A percentile compares a stretch with the other conserved stretches of the same genome.
These are phyloP conservation scores for Cavia porcellus DNA, from an alignment of 2,113 vertebrate species.

Conservation along the genomic window DNA sequence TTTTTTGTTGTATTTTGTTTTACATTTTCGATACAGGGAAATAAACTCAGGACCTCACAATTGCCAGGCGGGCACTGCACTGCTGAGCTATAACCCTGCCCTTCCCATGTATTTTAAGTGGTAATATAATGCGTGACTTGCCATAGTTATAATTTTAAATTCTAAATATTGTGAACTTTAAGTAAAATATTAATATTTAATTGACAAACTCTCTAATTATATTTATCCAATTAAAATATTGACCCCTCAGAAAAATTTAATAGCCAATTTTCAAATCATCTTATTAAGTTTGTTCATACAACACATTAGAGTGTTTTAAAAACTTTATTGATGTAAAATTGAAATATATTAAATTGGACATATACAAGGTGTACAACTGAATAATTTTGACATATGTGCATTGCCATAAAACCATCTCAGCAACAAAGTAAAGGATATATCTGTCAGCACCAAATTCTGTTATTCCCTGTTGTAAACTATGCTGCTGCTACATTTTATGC, in stretches of 20 bases:
- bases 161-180: background rate
- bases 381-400: background rate
- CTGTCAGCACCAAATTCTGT: background rate
- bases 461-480: background rate
- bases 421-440: background rate
- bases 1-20: no score
- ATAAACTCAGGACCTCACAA: no score
- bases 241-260: background rate
- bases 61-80: no score
- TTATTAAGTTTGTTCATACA: background rate
- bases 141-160: background rate
- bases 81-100: no score
- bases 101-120: background rate
- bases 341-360: background rate
- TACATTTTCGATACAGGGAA: no score
- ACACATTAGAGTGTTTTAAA: background rate
- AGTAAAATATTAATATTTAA: background rate
- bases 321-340: background rate
- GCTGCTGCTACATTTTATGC: rapidly evolving
- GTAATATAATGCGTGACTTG: background rate
- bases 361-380: background rate
- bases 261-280: background rate
- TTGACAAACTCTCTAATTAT: background rate
- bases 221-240: no score
- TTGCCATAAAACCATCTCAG: background rate